Percentiles rank a stretch among this genome's conserved stretches.
Conservation (phyloP, 2,113 vertebrate species). For the Protobothrops mucrosquamatus region DNA sequence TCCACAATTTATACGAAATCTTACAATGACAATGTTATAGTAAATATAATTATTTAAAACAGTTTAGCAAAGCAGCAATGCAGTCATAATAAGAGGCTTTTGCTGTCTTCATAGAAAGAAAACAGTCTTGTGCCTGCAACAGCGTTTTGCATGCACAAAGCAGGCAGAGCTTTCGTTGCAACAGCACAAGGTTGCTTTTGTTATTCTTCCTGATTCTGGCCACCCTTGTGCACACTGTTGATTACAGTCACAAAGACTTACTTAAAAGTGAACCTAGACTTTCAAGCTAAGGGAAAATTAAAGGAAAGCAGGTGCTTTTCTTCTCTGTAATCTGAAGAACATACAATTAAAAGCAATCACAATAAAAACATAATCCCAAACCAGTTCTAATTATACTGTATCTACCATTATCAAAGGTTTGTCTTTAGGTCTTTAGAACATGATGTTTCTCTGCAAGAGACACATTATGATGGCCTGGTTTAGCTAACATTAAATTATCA, state of each 20-base stretch:
- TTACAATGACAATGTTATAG: neutral
- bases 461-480: neutral
- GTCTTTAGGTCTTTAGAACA: neutral
- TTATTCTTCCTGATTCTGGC: neutral
- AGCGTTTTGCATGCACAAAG: neutral
- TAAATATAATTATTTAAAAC: neutral
- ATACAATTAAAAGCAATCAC: neutral
- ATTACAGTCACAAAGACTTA: neutral
- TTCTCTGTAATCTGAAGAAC: neutral
- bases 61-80: neutral
- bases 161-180: neutral
- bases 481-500: neutral
- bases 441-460: neutral
- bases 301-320: neutral
- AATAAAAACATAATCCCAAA: neutral
- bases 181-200: neutral
- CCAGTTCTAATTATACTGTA: neutral
- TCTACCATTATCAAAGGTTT: neutral
- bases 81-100: neutral
- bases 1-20: conserved; percentile 8
- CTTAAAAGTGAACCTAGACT: neutral
- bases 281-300: neutral
- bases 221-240: neutral
- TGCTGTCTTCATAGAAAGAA: neutral
- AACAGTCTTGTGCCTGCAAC: neutral